Evolutionary conservation across 2,113 vertebrate genomes (phyloP).

Genomic region (Psettodes erumei): DNA sequence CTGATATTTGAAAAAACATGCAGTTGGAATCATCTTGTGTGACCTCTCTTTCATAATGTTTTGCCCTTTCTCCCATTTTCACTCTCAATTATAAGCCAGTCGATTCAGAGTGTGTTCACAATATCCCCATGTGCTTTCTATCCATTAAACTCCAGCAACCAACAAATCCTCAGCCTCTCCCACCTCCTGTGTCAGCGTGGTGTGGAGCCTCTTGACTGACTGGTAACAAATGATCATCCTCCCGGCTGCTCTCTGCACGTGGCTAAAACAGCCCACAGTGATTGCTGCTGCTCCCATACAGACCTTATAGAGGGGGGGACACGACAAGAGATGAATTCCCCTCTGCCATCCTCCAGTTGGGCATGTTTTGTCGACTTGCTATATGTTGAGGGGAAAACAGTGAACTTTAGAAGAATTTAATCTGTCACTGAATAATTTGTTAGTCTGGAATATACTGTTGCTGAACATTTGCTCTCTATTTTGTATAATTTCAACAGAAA

Average conservation of each 20-base stretch:
- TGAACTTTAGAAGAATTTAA: constrained; percentile 11
- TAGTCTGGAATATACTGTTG: background rate
- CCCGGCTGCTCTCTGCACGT: constrained; percentile 21
- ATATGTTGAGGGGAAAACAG: background rate
- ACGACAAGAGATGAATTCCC: constrained; percentile 46
- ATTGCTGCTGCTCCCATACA: constrained; percentile 18
- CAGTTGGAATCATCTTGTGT: background rate
- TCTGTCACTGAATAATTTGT: constrained; percentile 11
- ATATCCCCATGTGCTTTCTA: background rate
- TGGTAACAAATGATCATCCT: constrained; percentile 50
- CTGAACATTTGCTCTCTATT: background rate
- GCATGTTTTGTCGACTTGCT: constrained; percentile 23
- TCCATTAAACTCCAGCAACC: constrained; percentile 7
- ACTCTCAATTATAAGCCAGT: constrained; percentile 8
- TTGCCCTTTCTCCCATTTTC: background rate
- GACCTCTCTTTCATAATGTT: constrained; percentile 1
- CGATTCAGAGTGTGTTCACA: background rate
- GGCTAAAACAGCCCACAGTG: constrained; percentile 13
- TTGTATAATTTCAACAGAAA: background rate
- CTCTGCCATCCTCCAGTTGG: constrained; percentile 39
- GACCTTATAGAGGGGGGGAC: constrained; percentile 20
- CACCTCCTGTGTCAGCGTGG: constrained; percentile 20
- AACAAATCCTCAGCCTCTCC: background rate
- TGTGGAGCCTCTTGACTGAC: constrained; percentile 34
- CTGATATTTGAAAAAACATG: background rate